Evolutionary conservation across 1,140 invertebrate genomes (phyloP).

Genomic region (Rhyacophila brunnea): DNA sequence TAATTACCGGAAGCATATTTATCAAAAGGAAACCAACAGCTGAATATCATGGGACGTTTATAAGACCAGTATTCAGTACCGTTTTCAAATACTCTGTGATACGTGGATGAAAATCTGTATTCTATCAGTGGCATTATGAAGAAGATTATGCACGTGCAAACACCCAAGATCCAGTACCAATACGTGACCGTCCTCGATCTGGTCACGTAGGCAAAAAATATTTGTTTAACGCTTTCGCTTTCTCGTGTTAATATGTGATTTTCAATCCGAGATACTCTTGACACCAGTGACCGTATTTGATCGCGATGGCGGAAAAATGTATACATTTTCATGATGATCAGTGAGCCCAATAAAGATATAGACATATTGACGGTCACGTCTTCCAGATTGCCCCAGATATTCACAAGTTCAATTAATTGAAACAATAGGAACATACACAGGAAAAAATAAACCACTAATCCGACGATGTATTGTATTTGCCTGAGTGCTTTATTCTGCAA

Average conservation of each 20-base stretch:
- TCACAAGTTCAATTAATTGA: neutral
- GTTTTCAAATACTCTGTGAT: slow-evolving; percentile 19
- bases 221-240: slow-evolving; percentile 4
- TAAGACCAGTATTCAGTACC: slow-evolving; percentile 26
- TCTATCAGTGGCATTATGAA: slow-evolving; percentile 26
- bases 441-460: neutral
- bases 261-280: slow-evolving; percentile 17
- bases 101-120: slow-evolving; percentile 21
- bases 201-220: slow-evolving; percentile 13
- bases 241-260: slow-evolving; percentile 16
- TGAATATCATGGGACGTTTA: slow-evolving; percentile 30
- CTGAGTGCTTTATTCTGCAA: neutral
- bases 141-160: slow-evolving; percentile 23
- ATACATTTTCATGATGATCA: slow-evolving; percentile 26
- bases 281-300: slow-evolving; percentile 12
- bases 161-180: slow-evolving; percentile 18
- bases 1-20: slow-evolving; percentile 20
- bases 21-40: slow-evolving; percentile 36
- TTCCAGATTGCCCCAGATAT: slow-evolving; percentile 30
- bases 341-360: slow-evolving; percentile 22
- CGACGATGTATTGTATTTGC: no score
- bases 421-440: neutral
- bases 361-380: slow-evolving; percentile 29
- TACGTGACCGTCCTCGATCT: slow-evolving; percentile 15
- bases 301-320: slow-evolving; percentile 17